Conservation (phyloP, 2,888 invertebrate genomes). For the Agelastica alni region DNA sequence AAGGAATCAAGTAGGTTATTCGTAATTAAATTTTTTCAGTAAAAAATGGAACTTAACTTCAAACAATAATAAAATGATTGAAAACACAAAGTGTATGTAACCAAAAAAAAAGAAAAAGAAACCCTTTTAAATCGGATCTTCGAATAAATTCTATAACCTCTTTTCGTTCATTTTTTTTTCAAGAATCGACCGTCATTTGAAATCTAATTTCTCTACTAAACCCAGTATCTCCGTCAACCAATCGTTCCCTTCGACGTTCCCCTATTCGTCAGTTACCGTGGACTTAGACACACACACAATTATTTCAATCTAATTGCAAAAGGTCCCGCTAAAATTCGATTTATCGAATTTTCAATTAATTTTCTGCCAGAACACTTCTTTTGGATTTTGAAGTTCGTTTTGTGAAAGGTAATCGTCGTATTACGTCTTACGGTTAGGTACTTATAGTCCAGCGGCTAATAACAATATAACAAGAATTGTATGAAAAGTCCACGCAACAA, state of each 20-base stretch:
- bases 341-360: constrained; percentile 28
- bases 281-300: constrained; percentile 13
- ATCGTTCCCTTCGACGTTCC: neutral
- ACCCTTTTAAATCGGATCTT: neutral
- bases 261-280: neutral
- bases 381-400: constrained; percentile 5
- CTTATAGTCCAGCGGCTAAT: constrained; percentile 10
- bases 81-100: too few species aligned
- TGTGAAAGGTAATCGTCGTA: constrained; percentile 17
- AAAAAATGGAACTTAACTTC: too few species aligned
- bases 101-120: too few species aligned
- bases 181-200: constrained; percentile 6
- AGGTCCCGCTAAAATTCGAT: constrained; percentile 17
- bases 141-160: neutral
- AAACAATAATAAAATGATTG: too few species aligned
- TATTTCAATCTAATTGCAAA: constrained; percentile 23
- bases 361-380: constrained; percentile 15
- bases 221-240: constrained; percentile 9
- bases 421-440: neutral
- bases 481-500: too few species aligned
- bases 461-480: too few species aligned
- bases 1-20: too few species aligned
- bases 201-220: constrained; percentile 15
- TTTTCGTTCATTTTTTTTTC: neutral
- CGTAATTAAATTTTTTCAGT: too few species aligned